Evolutionary conservation across 1,140 invertebrate genomes (phyloP).

Genomic region (Monomorium pharaonis): DNA sequence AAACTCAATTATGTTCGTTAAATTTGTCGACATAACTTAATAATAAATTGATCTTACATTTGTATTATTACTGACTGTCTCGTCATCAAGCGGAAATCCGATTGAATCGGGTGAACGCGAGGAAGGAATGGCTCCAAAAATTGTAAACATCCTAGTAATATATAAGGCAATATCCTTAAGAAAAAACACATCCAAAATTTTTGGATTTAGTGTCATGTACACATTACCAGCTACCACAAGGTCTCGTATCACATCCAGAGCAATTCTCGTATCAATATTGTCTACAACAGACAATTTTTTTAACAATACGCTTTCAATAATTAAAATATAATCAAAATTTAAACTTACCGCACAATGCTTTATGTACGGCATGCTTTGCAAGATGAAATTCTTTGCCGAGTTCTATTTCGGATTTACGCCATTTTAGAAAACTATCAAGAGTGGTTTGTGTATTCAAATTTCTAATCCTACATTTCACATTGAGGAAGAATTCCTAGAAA

Average conservation of each 20-base stretch:
- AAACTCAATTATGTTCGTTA: not conserved
- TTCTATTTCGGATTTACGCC: slow-evolving; percentile 88
- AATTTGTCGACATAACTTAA: slow-evolving; percentile 24
- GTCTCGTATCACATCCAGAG: slow-evolving; percentile 93
- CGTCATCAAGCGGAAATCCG: slow-evolving; percentile 90
- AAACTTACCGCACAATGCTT: slow-evolving; percentile 92
- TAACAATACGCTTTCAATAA: slow-evolving; percentile 21
- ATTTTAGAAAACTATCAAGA: slow-evolving; percentile 88
- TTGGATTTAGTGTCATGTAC: slow-evolving; percentile 90
- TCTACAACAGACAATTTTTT: slow-evolving; percentile 86
- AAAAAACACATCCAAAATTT: slow-evolving; percentile 86
- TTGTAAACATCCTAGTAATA: slow-evolving; percentile 93
- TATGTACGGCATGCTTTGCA: slow-evolving; percentile 91
- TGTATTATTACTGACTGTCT: slow-evolving; percentile 69
- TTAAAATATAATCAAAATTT: not conserved
- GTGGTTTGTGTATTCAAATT: slow-evolving; percentile 85
- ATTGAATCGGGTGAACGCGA: slow-evolving; percentile 87
- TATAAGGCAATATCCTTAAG: slow-evolving; percentile 91
- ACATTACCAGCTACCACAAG: slow-evolving; percentile 93
- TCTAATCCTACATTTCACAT: slow-evolving; percentile 95
- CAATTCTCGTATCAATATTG: slow-evolving; percentile 96
- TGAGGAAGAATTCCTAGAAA: slow-evolving; percentile 96
- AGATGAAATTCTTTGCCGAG: slow-evolving; percentile 89
- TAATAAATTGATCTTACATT: slow-evolving; percentile 85
- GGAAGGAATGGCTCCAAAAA: slow-evolving; percentile 94